A percentile compares a stretch with the other conserved stretches of the same genome.
Evolutionary conservation across 2,113 vertebrate species (phyloP).

Genomic region (Indicator indicator): DNA sequence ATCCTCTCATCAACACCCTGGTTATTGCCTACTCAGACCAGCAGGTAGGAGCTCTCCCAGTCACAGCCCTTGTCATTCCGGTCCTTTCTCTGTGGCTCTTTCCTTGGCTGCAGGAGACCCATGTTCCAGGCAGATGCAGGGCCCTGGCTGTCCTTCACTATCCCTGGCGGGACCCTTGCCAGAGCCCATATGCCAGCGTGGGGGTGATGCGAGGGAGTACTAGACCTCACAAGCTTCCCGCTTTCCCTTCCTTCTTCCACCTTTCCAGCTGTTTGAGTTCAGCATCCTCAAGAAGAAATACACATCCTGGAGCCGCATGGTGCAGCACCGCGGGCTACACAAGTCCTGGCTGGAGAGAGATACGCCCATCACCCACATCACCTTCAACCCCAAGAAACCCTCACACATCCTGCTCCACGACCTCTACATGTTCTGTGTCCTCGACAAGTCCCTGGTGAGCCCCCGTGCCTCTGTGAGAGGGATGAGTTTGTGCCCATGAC

Average conservation of each 20-base stretch:
- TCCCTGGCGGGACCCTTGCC: too few species aligned
- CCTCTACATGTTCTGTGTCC: constrained; percentile 89
- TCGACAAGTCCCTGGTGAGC: constrained; percentile 92
- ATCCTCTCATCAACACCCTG: constrained; percentile 85
- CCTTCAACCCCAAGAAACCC: constrained; percentile 84
- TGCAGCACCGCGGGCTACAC: constrained; percentile 88
- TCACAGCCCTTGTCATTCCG: rapidly evolving
- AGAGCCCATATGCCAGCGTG: rapidly evolving
- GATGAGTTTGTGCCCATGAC: not conserved
- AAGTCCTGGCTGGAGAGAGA: constrained; percentile 86
- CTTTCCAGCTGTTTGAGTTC: constrained; percentile 87
- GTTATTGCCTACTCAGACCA: constrained; percentile 89
- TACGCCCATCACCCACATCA: constrained; percentile 86
- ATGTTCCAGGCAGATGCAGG: rapidly evolving
- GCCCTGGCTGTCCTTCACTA: rapidly evolving
- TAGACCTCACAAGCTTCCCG: rapidly evolving
- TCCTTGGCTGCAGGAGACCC: not conserved
- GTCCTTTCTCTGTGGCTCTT: rapidly evolving
- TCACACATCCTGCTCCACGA: constrained; percentile 90
- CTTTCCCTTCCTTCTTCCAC: rapidly evolving
- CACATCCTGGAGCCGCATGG: constrained; percentile 86
- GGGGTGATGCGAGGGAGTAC: not conserved
- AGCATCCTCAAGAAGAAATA: constrained; percentile 86
- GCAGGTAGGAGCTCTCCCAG: constrained; percentile 78
- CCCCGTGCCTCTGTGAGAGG: rapidly evolving